Evolutionary conservation across 2,888 invertebrate species (phyloP), one percentile per base, ranked within the genome.

Genomic region (Pantelozetes paolii): DNA sequence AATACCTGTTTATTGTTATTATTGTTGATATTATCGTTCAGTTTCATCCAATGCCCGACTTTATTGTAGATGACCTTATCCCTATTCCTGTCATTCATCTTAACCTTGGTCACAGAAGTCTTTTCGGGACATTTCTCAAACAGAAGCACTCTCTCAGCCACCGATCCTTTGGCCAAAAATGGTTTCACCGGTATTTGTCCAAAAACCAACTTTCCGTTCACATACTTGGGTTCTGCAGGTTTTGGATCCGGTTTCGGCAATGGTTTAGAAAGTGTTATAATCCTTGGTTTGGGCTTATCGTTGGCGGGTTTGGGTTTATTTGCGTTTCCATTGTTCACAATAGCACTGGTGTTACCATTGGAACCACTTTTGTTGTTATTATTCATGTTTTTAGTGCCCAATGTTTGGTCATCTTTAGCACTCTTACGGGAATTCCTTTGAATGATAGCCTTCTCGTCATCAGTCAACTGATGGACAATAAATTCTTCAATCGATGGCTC

Each of bases 91-190:
- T 73, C 69, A 1, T 45, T 26, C 26, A 69, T n/a, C 45, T 73
- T 73, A 36, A 42, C 42, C 54, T 73, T 73, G 45, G 73, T 73
- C 20, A 73, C 73, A 23, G 77, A 72, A 26, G 77, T 76, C 69
- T 74, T 73, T 30, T 78, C 78, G 15, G 82, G 93, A 80, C 92
- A 92, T 82, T 90, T 89, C 83, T 94, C 94, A 82, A 94, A 94
- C 83, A 93, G 91, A 77, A 93, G 86, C 77, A 93, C 93, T 69
- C 93, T 85, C 81, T 94, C 94, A 30, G 93, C 93, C 2, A 94
- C 94, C 6, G 93, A 93, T 30, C 93, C 94, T 75, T 93, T 87
- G 57, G 92, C 92, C 72, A 93, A 85, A 83, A 92, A 28, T 1
- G 45, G 67, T 48, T 67, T 42, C 30, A 70, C 57, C 15, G 67